phyloP scores from a whole-genome alignment of 2,888 invertebrate genomes.

The Harmothoe impar region DNA sequence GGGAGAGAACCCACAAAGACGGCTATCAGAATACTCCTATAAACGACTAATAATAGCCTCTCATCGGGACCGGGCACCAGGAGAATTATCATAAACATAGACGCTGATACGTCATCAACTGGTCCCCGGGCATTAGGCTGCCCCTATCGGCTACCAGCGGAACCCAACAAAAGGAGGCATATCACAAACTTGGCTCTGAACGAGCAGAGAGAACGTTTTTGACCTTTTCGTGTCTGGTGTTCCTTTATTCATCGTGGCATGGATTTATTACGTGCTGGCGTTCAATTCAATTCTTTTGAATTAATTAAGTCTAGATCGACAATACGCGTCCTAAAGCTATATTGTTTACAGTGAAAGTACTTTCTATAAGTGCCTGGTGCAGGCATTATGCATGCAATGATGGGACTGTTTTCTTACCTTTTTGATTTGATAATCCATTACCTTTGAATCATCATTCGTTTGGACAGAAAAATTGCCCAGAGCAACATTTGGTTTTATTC shows the following conservation, averaged over 20 bases:
- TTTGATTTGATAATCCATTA: not conserved
- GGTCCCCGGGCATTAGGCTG: slow-evolving; percentile 28
- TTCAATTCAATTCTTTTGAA: slow-evolving; percentile 4
- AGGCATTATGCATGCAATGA: not conserved
- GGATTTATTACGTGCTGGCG: slow-evolving; percentile 1
- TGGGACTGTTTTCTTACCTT: not conserved
- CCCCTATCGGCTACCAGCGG: slow-evolving; percentile 10
- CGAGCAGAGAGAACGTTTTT: not conserved
- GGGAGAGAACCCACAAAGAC: slow-evolving; percentile 41
- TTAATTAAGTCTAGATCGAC: not conserved
- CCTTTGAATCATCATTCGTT: not conserved
- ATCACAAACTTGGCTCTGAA: slow-evolving; percentile 17
- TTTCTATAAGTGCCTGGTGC: not conserved
- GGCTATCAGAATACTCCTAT: slow-evolving; percentile 52
- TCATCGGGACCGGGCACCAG: not conserved
- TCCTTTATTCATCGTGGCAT: not conserved
- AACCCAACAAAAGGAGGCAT: not conserved
- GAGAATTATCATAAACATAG: slow-evolving; percentile 60
- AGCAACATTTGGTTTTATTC: too few relatives aligned
- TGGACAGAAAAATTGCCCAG: not conserved
- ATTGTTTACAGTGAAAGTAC: slow-evolving; percentile 19
- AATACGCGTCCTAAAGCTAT: not conserved
- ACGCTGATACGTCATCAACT: slow-evolving; percentile 44
- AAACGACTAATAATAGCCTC: slow-evolving; percentile 61
- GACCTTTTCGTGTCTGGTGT: slow-evolving; percentile 25